Evolutionary conservation across 2,888 invertebrate genomes (phyloP).

Genomic region (Drosophila kanekoi): DNA sequence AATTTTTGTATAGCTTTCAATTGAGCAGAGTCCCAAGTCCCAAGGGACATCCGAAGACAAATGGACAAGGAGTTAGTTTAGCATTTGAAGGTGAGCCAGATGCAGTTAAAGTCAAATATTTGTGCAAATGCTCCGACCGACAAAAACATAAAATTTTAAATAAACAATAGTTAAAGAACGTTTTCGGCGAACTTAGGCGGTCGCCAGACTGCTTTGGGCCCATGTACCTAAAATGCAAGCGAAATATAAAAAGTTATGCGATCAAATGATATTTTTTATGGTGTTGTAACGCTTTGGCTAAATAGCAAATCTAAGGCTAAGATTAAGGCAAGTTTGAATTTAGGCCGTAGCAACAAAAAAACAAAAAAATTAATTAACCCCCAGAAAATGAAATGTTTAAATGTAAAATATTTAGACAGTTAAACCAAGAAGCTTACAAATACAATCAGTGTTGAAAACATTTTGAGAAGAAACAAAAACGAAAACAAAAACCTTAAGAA

Average conservation of each 20-base stretch:
- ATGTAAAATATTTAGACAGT: conserved; percentile 82
- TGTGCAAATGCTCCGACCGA: conserved; percentile 22
- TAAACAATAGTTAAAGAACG: conserved; percentile 19
- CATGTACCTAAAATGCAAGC: conserved; percentile 66
- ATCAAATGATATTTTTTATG: conserved; percentile 70
- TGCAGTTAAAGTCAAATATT: conserved; percentile 34
- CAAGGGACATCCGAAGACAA: conserved; percentile 6
- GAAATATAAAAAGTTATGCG: conserved; percentile 36
- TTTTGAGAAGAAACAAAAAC: conserved; percentile 58
- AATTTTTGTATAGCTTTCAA: conserved; percentile 68
- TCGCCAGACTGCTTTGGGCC: conserved; percentile 49
- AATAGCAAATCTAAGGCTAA: conserved; percentile 56
- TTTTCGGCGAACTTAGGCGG: conserved; percentile 49
- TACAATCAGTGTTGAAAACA: conserved; percentile 84
- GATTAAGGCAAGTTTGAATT: conserved; percentile 64
- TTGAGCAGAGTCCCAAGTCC: conserved; percentile 40
- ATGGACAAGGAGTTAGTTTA: conserved; percentile 34
- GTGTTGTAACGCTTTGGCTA: conserved; percentile 72
- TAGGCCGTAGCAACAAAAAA: conserved; percentile 53
- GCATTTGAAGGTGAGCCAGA: conserved; percentile 52
- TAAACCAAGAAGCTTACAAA: conserved; percentile 84
- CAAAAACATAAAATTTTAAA: neutral
- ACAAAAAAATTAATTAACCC: conserved; percentile 46
- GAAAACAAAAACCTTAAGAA: conserved; percentile 22
- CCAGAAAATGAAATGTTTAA: conserved; percentile 75